Conservation (phyloP, 2,888 invertebrate species). For the Aquatica leii region DNA sequence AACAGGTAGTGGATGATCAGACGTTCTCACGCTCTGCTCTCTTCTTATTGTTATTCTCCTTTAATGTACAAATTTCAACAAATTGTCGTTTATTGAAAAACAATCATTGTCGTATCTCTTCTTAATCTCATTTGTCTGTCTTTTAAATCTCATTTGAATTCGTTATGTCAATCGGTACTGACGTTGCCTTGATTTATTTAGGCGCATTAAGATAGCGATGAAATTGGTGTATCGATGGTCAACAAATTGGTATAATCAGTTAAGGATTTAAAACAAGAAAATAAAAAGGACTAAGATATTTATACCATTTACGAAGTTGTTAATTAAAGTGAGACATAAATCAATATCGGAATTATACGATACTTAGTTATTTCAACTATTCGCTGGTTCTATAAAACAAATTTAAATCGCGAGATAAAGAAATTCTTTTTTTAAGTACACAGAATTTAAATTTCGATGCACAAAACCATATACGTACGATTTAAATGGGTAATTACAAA, state of each 20-base stretch:
- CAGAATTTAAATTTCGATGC: neutral
- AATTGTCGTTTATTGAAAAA: conserved; percentile 9
- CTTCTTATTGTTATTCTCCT: conserved; percentile 35
- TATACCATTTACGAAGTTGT: conserved; percentile 14
- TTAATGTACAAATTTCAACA: conserved; percentile 19
- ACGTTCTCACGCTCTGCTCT: conserved; percentile 56
- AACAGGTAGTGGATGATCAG: conserved; percentile 53
- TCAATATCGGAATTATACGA: conserved; percentile 12
- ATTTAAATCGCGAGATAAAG: neutral
- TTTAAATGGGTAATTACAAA: neutral
- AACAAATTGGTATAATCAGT: conserved; percentile 14
- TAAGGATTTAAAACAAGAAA: conserved; percentile 8
- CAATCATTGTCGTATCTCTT: conserved; percentile 9
- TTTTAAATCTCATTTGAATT: conserved; percentile 8
- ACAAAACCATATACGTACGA: neutral
- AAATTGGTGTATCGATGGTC: conserved; percentile 12
- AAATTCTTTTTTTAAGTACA: too few species aligned
- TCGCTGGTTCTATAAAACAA: conserved; percentile 7
- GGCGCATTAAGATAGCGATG: conserved; percentile 11
- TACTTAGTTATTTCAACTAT: conserved; percentile 10
- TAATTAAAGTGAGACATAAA: conserved; percentile 14
- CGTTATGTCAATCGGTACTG: conserved; percentile 4
- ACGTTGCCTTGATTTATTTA: conserved; percentile 7
- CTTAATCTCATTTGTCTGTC: conserved; percentile 12
- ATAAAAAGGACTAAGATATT: conserved; percentile 7